Conservation (phyloP, 2,797 vertebrate species). For the Gambusia yucatana region DNA sequence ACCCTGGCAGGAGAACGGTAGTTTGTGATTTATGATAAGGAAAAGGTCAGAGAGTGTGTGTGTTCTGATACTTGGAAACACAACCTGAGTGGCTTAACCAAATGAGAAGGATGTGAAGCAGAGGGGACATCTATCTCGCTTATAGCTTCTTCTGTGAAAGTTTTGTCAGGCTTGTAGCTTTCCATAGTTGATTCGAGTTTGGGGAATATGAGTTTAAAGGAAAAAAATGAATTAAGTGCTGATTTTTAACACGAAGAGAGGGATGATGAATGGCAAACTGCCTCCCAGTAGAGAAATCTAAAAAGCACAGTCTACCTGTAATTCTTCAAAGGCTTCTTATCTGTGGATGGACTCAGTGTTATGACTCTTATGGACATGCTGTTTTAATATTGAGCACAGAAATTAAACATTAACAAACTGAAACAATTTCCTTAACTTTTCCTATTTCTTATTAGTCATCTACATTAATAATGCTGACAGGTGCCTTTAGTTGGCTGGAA, state of each 20-base stretch:
- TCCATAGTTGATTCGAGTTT: not conserved
- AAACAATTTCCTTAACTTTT: not conserved
- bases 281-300: not conserved
- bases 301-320: not conserved
- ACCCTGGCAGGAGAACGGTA: constrained; percentile 77
- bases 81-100: constrained; percentile 32
- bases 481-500: constrained; percentile 6
- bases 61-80: constrained; percentile 39
- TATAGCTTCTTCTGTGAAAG: not conserved
- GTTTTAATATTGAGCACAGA: not conserved
- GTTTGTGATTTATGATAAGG: constrained; percentile 77
- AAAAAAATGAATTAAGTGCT: not conserved
- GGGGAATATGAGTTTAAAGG: not conserved
- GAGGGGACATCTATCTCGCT: not conserved
- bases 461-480: not conserved
- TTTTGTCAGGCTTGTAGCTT: not conserved
- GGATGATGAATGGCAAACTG: not conserved
- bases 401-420: not conserved
- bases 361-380: not conserved
- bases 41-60: constrained; percentile 74
- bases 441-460: not conserved
- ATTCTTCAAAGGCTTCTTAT: not conserved
- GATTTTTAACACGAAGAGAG: not conserved
- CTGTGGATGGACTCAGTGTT: not conserved
- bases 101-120: constrained; percentile 51